Percentiles rank a stretch among this genome's conserved stretches.
These are phyloP conservation scores for Ranitomeya imitator DNA, from an alignment of 2,113 vertebrate genomes.

Conservation along the genomic window DNA sequence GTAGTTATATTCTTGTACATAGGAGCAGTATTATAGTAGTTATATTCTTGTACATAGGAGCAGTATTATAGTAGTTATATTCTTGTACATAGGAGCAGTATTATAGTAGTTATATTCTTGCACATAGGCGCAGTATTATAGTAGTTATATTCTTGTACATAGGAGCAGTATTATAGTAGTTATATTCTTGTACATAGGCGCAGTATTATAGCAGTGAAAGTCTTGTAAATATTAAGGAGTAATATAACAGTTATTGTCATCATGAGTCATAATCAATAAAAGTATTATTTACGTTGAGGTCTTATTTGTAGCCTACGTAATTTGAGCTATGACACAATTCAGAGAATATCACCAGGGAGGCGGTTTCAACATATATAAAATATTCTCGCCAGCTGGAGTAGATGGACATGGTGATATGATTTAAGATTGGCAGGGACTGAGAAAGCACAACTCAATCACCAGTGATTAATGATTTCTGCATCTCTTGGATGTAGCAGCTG, in stretches of 20 bases:
- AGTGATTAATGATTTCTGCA: conserved; percentile 23
- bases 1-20: too few relatives aligned
- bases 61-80: too few relatives aligned
- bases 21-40: too few relatives aligned
- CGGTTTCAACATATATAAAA: not conserved
- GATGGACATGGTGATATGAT: conserved; percentile 8
- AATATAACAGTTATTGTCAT: not conserved
- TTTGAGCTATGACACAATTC: not conserved
- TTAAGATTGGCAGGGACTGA: not conserved
- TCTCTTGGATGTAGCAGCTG: conserved; percentile 24
- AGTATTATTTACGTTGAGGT: too few relatives aligned
- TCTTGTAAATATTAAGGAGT: accelerated
- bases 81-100: not conserved
- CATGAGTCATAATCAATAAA: not conserved
- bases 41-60: too few relatives aligned
- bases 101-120: not conserved
- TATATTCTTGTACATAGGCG: conserved; percentile 1
- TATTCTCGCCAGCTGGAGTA: not conserved
- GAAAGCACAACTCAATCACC: conserved; percentile 2
- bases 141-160: not conserved
- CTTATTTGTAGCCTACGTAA: not conserved
- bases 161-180: not conserved
- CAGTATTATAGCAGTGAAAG: not conserved
- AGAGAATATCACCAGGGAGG: not conserved
- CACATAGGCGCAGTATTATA: not conserved